Evolutionary conservation across 2,797 vertebrate genomes (phyloP).

Genomic region (Rhabdophis nuchalis): DNA sequence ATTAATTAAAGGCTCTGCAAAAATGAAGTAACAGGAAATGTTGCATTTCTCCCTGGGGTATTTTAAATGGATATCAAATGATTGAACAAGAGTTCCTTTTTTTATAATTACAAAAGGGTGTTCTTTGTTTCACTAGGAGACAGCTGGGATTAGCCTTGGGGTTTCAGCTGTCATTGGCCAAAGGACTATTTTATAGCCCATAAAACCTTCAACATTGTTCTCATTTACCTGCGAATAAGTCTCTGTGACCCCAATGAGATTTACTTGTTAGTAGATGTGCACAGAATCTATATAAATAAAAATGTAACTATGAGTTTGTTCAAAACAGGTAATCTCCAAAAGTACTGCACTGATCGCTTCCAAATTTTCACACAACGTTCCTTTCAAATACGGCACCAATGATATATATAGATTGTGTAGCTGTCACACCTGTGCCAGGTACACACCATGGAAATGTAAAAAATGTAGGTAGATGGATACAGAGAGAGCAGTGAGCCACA

Average conservation of each 20-base stretch:
- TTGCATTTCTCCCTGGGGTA: constrained; percentile 1
- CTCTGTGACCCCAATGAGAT: not conserved
- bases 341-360: no score
- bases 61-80: not conserved
- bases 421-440: no score
- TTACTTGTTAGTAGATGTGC: not conserved
- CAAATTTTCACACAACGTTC: no score
- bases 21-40: not conserved
- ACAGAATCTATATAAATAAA: no score
- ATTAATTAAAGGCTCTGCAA: constrained; percentile 1
- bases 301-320: no score
- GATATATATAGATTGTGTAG: no score
- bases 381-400: no score
- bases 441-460: no score
- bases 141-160: constrained; percentile 2
- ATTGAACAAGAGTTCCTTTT: constrained; percentile 3
- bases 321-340: no score
- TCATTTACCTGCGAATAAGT: not conserved
- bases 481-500: no score
- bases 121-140: constrained; percentile 7
- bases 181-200: not conserved
- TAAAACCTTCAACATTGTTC: not conserved
- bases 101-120: constrained; percentile 13
- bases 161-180: not conserved
- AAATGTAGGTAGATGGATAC: no score